These are phyloP conservation scores for Liodrosophila aerea DNA, from an alignment of 2,888 invertebrate genomes.

Conservation along the genomic window DNA sequence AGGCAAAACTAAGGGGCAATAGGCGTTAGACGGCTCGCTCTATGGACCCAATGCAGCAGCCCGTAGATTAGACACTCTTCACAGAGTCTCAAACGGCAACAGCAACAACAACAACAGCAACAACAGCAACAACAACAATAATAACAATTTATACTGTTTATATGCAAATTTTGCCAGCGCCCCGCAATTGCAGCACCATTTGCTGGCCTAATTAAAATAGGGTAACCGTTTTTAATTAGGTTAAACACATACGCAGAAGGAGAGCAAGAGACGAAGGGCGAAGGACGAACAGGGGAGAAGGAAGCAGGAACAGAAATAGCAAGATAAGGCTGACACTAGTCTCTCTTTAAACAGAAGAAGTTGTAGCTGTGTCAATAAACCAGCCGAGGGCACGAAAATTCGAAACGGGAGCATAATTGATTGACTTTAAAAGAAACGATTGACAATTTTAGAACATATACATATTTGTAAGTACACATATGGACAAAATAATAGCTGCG, in stretches of 20 bases:
- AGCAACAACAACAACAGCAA: conserved; percentile 21
- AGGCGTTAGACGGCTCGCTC: conserved; percentile 47
- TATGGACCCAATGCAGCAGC: conserved; percentile 44
- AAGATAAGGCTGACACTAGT: not conserved
- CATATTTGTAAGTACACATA: no score
- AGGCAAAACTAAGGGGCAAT: conserved; percentile 73
- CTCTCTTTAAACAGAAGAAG: no score
- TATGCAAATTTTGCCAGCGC: conserved; percentile 70
- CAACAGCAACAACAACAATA: conserved; percentile 15
- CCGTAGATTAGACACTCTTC: conserved; percentile 51
- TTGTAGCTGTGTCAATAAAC: no score
- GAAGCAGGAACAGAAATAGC: not conserved
- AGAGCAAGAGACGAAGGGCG: not conserved
- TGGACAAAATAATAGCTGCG: no score
- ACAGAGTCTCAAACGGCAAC: conserved; percentile 26
- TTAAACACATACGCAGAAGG: conserved; percentile 1
- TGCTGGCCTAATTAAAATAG: conserved; percentile 71
- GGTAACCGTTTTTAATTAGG: conserved; percentile 60
- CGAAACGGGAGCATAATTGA: no score
- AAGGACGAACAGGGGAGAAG: no score
- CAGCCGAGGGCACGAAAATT: no score
- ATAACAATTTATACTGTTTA: conserved; percentile 76
- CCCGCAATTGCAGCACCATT: conserved; percentile 41
- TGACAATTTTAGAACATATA: no score
- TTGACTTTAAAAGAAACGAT: no score